Evolutionary conservation across 2,797 vertebrate genomes (phyloP), one percentile per base, ranked within the genome.

Genomic region (Chelidonichthys spinosus): DNA sequence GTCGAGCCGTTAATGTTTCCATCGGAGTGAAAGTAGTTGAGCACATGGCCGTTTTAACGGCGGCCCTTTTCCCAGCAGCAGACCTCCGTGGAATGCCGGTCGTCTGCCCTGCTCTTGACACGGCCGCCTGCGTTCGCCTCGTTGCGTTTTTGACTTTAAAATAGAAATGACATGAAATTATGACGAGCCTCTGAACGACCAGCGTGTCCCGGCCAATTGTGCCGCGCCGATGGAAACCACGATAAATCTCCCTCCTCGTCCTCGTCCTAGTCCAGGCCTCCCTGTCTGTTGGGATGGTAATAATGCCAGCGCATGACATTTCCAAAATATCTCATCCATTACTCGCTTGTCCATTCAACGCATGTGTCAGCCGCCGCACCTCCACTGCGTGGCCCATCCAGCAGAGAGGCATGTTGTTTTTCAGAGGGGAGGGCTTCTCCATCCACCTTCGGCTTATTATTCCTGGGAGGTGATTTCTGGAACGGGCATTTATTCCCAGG

Each of bases 301-400:
- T 85, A 89, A 91, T 78, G 68, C 60, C 69, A 58, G 76, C 49
- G 78, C 87, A 42, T 87, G 87, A 86, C 87, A 85, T 88, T 86
- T 91, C 72, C 69, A 83, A 85, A 90, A 89, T 86, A 85, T 81
- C 75, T 88, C 78, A 59, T 56, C 46, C 63, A 5, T 33, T 75
- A 13, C 78, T 85, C 87, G 69, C 78, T 75, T 82, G 87, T 87
- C 89, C 72, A 54, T 58, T 78, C 42, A 5, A 76, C 78, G 63
- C 60, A 47, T 78, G 85, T 84, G 85, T 84, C 82, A 82, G 63
- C 74, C 40, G n/a, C 79, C 74, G 74, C 71, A 74, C 82, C 83
- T 84, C 40, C 53, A 40, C 65, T 78, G 54, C 40, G 61, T 69
- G 73, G 77, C 56, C 72, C 72, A 17, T 67, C 68, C 72, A 70